Evolutionary conservation across 30 jellyfish, hydroid and myxozoan species (phyloP).

Genomic region (Chrysaora quinquecirrha): DNA sequence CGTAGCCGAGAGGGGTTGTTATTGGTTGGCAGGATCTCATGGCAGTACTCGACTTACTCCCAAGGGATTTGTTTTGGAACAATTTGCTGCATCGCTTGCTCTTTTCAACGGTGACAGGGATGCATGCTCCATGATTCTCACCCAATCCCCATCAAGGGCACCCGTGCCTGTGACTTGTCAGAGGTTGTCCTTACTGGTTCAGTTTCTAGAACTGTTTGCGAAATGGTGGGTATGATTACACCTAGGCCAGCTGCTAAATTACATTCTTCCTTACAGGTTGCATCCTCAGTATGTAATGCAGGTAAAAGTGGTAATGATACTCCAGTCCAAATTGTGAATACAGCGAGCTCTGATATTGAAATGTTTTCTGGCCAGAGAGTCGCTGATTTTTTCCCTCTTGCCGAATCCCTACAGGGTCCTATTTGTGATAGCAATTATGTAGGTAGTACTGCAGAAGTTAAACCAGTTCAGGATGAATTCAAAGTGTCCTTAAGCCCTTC

Average conservation of each 20-base stretch:
- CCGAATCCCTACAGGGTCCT: neutral
- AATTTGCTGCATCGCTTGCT: neutral
- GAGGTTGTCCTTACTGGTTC: slow-evolving; percentile 1
- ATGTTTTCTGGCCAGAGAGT: slow-evolving; percentile 20
- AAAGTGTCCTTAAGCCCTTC: neutral
- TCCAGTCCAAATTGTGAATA: slow-evolving; percentile 20
- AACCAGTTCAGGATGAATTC: neutral
- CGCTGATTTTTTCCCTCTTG: slow-evolving; percentile 21
- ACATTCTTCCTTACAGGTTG: neutral
- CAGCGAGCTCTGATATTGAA: slow-evolving; percentile 3
- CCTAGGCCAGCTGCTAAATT: neutral
- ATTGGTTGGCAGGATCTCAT: slow-evolving; percentile 21
- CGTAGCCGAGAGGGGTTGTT: slow-evolving; percentile 11
- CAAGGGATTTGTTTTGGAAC: neutral
- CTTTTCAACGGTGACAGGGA: neutral
- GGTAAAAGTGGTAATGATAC: neutral
- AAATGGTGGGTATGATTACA: neutral
- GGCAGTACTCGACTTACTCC: slow-evolving; percentile 34
- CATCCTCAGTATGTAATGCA: slow-evolving; percentile 22
- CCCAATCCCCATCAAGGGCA: neutral
- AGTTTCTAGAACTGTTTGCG: neutral
- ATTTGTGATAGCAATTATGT: neutral
- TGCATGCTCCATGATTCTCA: neutral
- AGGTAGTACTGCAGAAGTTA: neutral
- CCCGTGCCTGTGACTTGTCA: slow-evolving; percentile 4